Conservation (phyloP, 1,140 invertebrate genomes). For the Heliconius eleuchia region DNA sequence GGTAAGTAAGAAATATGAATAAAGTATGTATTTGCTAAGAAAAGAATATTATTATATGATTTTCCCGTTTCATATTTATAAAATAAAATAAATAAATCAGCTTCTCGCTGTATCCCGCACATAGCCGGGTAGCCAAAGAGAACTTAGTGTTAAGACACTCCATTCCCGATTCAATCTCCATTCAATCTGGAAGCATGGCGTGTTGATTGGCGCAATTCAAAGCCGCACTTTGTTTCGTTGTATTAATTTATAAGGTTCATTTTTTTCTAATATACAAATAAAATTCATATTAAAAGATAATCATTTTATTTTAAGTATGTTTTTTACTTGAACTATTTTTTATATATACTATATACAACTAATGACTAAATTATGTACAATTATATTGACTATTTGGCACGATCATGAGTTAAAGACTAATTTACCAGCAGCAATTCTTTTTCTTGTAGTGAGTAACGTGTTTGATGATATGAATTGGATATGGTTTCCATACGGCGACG, state of each 20-base stretch:
- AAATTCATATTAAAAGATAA: conserved; percentile 16
- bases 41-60: background rate
- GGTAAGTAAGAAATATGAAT: too few species aligned
- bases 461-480: conserved; percentile 74
- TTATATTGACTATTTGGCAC: conserved; percentile 48
- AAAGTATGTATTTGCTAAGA: too few species aligned
- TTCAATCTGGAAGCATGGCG: too few species aligned
- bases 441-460: conserved; percentile 77
- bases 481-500: conserved; percentile 72
- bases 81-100: too few species aligned
- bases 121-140: too few species aligned
- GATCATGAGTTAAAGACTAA: conserved; percentile 49
- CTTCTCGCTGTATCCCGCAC: too few species aligned
- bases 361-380: conserved; percentile 56
- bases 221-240: too few species aligned
- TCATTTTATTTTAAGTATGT: conserved; percentile 49
- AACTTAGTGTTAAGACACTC: too few species aligned
- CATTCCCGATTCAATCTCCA: too few species aligned
- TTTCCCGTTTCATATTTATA: background rate
- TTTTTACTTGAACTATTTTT: conserved; percentile 52
- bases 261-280: background rate
- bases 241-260: background rate
- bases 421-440: conserved; percentile 74
- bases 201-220: too few species aligned
- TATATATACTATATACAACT: conserved; percentile 60